Evolutionary conservation across 1,140 invertebrate species (phyloP), one percentile per base, ranked within the genome.

Genomic region (Pseudomyrmex pallidus): DNA sequence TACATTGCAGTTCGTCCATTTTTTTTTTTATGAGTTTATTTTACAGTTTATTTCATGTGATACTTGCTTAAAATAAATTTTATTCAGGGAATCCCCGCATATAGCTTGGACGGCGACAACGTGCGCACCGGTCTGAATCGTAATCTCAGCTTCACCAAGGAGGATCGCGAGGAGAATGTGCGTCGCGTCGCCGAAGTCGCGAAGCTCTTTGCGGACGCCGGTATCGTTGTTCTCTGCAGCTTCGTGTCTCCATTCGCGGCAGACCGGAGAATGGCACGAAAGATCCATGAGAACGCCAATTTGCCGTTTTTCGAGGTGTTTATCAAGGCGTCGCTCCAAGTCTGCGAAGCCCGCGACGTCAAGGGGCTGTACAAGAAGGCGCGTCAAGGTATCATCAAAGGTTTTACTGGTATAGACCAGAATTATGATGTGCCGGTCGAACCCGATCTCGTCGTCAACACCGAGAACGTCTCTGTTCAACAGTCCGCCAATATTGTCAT

Each of bases 291-390:
- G 90, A 96, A 98, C 74, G 96, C 96, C 10, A 96, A 97, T 76
- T 93, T 99, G 5, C 97, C 97, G n/a, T 99, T 99, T 94, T 98
- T 99, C 91, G 99, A 99, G 95, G 96, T 99, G 3, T 99, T 98
- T 95, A 97, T 99, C 12, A 97, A 99, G 93, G 99, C 99, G 0
- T 98, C 99, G 0, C 91, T 99, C 2, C 96, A 97, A 74, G 97
- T 99, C 2, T 99, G 99, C 94, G 99, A 99, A 92, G 94, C 97
- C 77, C 95, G 99, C 72, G 99, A 99, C 93, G 98, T 98, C 0
- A 99, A 99, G 93, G 99, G 99, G 0, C 95, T 99, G 4, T 99
- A 99, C 94, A 99, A 99, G 93, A 99, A 99, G 93, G 99, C 99
- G 0, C 95, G 99, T 64, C 96, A 98, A 84, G 99, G 99, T 56